These are phyloP conservation scores for Struthio camelus DNA, from an alignment of 2,113 vertebrate genomes.

Conservation along the genomic window DNA sequence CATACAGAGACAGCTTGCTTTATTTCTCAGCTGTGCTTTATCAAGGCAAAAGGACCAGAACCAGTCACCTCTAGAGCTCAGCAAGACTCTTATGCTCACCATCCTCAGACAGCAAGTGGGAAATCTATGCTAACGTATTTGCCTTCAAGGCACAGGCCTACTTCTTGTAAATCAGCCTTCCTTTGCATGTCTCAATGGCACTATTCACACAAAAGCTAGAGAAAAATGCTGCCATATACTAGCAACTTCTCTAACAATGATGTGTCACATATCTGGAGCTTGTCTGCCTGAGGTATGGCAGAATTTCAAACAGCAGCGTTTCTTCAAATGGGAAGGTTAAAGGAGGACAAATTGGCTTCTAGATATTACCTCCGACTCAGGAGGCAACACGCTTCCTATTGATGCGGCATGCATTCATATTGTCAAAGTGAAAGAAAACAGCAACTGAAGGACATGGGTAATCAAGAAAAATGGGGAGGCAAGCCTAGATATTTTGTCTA, in stretches of 20 bases:
- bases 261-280: not conserved
- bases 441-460: not conserved
- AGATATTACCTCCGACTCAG: not conserved
- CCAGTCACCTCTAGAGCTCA: not conserved
- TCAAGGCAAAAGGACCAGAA: not conserved
- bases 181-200: not conserved
- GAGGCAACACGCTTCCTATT: not conserved
- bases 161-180: not conserved
- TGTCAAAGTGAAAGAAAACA: not conserved
- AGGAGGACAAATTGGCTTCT: not conserved
- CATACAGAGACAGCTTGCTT: accelerated
- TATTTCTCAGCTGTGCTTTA: not conserved
- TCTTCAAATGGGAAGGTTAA: not conserved
- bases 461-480: not conserved
- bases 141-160: not conserved
- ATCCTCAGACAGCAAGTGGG: not conserved
- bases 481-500: not conserved
- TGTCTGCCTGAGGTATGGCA: not conserved
- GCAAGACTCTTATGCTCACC: not conserved
- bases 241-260: not conserved
- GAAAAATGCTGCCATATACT: not conserved
- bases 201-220: not conserved
- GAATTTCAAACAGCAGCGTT: not conserved
- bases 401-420: not conserved
- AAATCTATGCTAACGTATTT: not conserved